Base-by-base conservation (phyloP, 2,113 vertebrate species). In the Notarius lentiginosus region DNA sequence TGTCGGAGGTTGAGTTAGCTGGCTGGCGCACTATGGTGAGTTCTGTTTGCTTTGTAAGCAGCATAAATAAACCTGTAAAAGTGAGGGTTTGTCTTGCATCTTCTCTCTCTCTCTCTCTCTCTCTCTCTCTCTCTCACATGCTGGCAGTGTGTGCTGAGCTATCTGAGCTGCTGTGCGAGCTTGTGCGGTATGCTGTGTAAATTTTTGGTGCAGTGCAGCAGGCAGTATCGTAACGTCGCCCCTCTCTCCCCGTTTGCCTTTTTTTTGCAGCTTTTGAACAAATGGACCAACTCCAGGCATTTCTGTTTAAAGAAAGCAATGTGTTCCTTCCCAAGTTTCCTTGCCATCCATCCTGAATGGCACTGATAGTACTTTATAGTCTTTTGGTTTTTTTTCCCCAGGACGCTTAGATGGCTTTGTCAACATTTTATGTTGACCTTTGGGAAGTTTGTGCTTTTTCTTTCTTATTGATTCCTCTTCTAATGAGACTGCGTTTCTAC, bases 151-250 rank as follows among this genome's bases (percentile, higher is more conserved):
- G 91, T 93, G 89, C 88, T 90, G 85, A 81, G 86, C 86, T 85
- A 89, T 92, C 91, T 91, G 91, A 89, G 88, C 87, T 90, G 79
- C 92, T 94, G 94, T 60, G 70, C 30, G 93, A 95, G 95, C 93
- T 96, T 94, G 90, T 93, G 93, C 93, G 93, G 94, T 94, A 93
- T 93, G 91, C 95, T 95, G 94, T 92, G 93, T 56, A 92, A 94
- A 94, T 94, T 96, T 95, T 97, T 99, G 97, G 96, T 96, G 97
- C 97, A 97, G 95, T 97, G 97, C 97, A 97, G 97, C 95, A 97
- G 94, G 94, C 96, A 96, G 95, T 95, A 92, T 96, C 96, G 96
- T 95, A 95, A 95, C 95, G 94, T 94, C 58, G 93, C 92, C 93
- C 87, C 93, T 94, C 91, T 91, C 93, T 93, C 80, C 91, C 91